Conservation (phyloP, 2,797 vertebrate species). For the Morelia viridis region DNA sequence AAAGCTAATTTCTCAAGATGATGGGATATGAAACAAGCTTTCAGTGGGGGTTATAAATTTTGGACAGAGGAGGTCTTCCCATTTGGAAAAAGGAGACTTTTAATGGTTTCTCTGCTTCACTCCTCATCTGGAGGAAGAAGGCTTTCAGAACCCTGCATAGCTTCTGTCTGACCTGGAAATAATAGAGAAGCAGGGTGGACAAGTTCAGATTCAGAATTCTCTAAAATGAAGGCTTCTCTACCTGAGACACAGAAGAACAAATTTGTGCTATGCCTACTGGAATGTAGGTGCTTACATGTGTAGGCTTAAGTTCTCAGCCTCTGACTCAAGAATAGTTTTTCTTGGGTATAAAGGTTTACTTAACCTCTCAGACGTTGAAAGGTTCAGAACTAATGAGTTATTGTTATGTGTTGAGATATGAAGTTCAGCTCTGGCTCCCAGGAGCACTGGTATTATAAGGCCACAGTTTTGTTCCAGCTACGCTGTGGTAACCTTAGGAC, state of each 20-base stretch:
- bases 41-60: background rate
- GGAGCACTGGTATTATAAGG: background rate
- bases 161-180: background rate
- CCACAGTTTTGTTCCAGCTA: background rate
- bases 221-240: background rate
- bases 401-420: background rate
- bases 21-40: background rate
- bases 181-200: background rate
- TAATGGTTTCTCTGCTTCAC: background rate
- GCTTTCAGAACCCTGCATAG: background rate
- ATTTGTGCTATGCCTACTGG: background rate
- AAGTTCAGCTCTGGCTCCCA: background rate
- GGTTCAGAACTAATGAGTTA: background rate
- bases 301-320: background rate
- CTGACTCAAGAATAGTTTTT: background rate
- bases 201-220: background rate
- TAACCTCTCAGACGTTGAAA: background rate
- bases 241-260: background rate
- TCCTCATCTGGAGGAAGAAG: background rate
- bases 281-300: background rate
- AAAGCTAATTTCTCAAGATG: background rate
- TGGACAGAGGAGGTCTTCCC: background rate
- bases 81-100: background rate
- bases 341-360: background rate
- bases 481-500: background rate